Percentiles rank a stretch among this genome's conserved stretches.
These are phyloP conservation scores for Brenthis hecate DNA, from an alignment of 2,888 invertebrate genomes.

Conservation along the genomic window DNA sequence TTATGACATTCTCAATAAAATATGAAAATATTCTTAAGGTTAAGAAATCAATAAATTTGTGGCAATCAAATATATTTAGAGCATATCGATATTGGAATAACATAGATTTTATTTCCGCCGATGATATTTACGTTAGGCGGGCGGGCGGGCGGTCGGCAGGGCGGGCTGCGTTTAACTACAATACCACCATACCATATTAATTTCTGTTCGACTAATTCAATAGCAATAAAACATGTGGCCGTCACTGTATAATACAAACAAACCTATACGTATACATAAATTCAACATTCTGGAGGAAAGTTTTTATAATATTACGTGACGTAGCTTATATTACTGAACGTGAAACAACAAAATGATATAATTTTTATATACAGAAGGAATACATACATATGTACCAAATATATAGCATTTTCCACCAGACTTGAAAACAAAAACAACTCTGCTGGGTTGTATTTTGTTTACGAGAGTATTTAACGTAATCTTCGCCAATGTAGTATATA, in stretches of 20 bases:
- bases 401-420: too few relatives aligned
- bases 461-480: too few relatives aligned
- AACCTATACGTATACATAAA: not conserved
- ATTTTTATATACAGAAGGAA: not conserved
- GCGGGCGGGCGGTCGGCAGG: slow-evolving; percentile 7
- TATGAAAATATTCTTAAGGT: slow-evolving; percentile 14
- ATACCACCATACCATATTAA: not conserved
- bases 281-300: not conserved
- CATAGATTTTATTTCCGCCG: slow-evolving; percentile 5
- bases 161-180: not conserved
- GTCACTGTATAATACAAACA: not conserved
- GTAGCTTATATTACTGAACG: too few relatives aligned
- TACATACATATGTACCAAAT: not conserved
- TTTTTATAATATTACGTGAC: not conserved
- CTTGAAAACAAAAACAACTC: too few relatives aligned
- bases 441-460: too few relatives aligned
- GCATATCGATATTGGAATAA: not conserved
- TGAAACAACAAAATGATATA: too few relatives aligned
- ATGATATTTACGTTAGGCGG: slow-evolving; percentile 21
- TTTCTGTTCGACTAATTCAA: slow-evolving; percentile 1
- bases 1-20: not conserved
- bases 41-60: slow-evolving; percentile 19
- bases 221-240: not conserved
- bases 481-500: too few relatives aligned
- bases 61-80: slow-evolving; percentile 5